These are phyloP conservation scores for Petrophora chlorosata DNA, from an alignment of 2,888 invertebrate species.

Conservation along the genomic window DNA sequence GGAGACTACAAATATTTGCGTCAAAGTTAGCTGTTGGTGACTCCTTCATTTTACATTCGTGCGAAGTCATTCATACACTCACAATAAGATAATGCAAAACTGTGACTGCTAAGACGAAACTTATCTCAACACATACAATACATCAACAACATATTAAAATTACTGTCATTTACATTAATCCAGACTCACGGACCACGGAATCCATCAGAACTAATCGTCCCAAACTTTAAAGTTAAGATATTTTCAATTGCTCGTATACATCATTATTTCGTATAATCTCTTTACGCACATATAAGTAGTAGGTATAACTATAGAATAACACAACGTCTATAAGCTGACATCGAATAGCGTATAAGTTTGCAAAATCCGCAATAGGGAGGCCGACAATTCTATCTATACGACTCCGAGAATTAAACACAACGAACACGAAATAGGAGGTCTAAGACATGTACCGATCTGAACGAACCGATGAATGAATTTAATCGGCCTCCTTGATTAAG, in stretches of 20 bases:
- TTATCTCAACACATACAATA: constrained; percentile 11
- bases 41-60: constrained; percentile 6
- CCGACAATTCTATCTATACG: too few species aligned
- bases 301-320: constrained; percentile 25
- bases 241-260: constrained; percentile 38
- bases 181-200: constrained; percentile 7
- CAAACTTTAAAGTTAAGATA: constrained; percentile 19
- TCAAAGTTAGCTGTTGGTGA: too few species aligned
- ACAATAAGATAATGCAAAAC: constrained; percentile 1
- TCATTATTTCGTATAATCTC: constrained; percentile 32
- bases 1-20: not conserved
- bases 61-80: constrained; percentile 6
- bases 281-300: constrained; percentile 29
- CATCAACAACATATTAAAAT: constrained; percentile 6
- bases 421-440: too few species aligned
- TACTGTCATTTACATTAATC: constrained; percentile 15
- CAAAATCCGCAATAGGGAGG: constrained; percentile 4
- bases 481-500: constrained; percentile 6
- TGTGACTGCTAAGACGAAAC: constrained; percentile 15
- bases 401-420: too few species aligned
- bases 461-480: too few species aligned
- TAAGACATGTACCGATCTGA: too few species aligned
- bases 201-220: constrained; percentile 19
- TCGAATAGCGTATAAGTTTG: constrained; percentile 17
- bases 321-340: constrained; percentile 30